Base-by-base conservation (phyloP, 2,797 vertebrate genomes). In the Micropoecilia bifurca region DNA sequence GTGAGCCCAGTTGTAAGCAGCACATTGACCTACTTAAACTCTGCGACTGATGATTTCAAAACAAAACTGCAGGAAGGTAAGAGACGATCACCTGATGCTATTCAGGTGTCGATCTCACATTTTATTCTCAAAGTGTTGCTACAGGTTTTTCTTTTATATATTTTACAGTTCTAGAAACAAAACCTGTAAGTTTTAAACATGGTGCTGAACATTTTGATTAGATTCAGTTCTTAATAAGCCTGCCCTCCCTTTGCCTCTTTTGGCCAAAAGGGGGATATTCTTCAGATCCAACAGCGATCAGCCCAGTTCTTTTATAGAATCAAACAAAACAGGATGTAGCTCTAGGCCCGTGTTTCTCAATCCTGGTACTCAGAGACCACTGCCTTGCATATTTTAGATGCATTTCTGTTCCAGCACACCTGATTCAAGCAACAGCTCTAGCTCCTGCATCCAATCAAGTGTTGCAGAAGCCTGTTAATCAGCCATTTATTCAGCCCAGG, bases 1-100 rank as follows among this genome's bases (percentile, higher is more conserved):
- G 33, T 68, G 36, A 41, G 63, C 36, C 25, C 63, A 59, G n/a
- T 66, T 66, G 61, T 66, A 22, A 39, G 18, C 36, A 39, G 63
- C 63, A 41, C 63, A 68, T 41, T 25, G 63, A 68, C 63, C 63
- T 68, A 66, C 63, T 66, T 66, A 66, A 39, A 66, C 36, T 39
- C 57, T 10, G 57, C 13, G 13, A 30, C 57, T 30, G 55, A 57
- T 57, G 55, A 61, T 30, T 61, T 61, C 33, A 66, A 66, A 66
- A 66, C n/a, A 39, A 39, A 39, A 22, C 63, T 22, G 8, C 18
- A 66, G 33, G 63, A 69, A 43, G 66, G 41, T 43, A 68, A 39
- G 36, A 68, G 10, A 69, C 6, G 3, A 10, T 12, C 63, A 68
- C 4, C 22, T 41, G 41, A 12, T 69, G 8, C 25, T 25, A 69